These are phyloP conservation scores for Rhodinocichla rosea DNA, from an alignment of 2,113 vertebrate species.

Conservation along the genomic window DNA sequence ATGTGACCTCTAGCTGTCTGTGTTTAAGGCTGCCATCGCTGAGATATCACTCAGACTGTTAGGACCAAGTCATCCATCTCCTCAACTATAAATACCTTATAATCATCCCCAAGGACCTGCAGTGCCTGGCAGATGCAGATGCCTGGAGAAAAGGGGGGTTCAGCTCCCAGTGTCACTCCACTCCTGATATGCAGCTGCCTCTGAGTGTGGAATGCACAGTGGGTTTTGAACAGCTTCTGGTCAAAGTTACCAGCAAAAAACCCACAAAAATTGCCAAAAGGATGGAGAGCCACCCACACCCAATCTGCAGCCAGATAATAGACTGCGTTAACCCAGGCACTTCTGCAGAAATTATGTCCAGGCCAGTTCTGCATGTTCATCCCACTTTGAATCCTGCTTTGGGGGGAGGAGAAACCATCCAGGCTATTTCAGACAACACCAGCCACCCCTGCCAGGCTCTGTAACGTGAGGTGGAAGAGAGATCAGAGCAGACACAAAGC, in stretches of 20 bases:
- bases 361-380: background rate
- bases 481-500: background rate
- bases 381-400: background rate
- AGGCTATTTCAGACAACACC: background rate
- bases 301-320: background rate
- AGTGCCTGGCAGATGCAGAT: background rate
- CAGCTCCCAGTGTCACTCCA: background rate
- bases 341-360: background rate
- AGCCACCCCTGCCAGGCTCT: background rate
- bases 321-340: accelerated
- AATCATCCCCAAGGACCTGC: constrained; percentile 31
- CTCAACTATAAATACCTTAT: constrained; percentile 64
- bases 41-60: background rate
- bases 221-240: background rate
- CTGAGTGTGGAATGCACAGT: background rate
- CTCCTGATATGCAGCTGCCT: background rate
- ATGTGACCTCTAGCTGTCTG: constrained; percentile 57
- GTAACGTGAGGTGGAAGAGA: background rate
- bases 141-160: background rate
- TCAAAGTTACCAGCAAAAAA: background rate
- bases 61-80: constrained; percentile 57
- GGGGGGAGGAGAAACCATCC: background rate
- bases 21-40: background rate
- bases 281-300: background rate
- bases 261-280: background rate